Evolutionary conservation across 2,113 vertebrate genomes (phyloP).

Genomic region (Thamnaconus septentrionalis): DNA sequence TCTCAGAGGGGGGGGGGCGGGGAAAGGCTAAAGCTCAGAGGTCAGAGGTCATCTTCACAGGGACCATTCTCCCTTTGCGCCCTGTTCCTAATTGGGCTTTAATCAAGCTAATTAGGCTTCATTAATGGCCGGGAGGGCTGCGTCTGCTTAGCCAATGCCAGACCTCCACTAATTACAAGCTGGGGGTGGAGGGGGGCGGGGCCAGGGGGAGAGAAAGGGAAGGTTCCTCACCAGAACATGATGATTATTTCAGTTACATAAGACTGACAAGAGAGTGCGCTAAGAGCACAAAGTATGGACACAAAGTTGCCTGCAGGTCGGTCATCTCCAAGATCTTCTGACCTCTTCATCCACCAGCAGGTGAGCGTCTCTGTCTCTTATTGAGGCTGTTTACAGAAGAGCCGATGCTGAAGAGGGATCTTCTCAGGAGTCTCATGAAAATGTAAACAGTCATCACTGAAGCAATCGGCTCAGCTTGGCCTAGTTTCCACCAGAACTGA

Average conservation of each 20-base stretch:
- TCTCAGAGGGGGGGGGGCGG: conserved; percentile 34
- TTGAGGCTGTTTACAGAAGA: too few species aligned
- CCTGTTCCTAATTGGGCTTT: conserved; percentile 67
- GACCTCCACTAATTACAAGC: conserved; percentile 39
- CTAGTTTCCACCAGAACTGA: too few species aligned
- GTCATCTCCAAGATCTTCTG: neutral
- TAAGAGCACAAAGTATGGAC: too few species aligned
- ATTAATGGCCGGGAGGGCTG: conserved; percentile 54
- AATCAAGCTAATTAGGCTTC: conserved; percentile 76
- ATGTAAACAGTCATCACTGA: too few species aligned
- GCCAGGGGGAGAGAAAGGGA: neutral
- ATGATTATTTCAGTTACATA: conserved; percentile 43
- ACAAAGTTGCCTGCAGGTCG: too few species aligned
- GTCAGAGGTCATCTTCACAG: conserved; percentile 65
- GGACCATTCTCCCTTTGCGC: conserved; percentile 40
- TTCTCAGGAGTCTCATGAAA: too few species aligned
- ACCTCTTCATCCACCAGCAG: neutral
- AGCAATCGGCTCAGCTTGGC: too few species aligned
- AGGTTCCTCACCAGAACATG: neutral
- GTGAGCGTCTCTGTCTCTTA: too few species aligned
- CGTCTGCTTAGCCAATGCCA: conserved; percentile 50
- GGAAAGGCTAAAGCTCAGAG: conserved; percentile 59
- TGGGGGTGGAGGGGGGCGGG: neutral
- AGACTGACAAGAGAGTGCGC: conserved; percentile 2
- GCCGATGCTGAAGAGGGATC: too few species aligned